Percentiles rank a stretch among this genome's conserved stretches.
Evolutionary conservation across 2,797 vertebrate genomes (phyloP).

Genomic region (Ctenosaura bakeri): DNA sequence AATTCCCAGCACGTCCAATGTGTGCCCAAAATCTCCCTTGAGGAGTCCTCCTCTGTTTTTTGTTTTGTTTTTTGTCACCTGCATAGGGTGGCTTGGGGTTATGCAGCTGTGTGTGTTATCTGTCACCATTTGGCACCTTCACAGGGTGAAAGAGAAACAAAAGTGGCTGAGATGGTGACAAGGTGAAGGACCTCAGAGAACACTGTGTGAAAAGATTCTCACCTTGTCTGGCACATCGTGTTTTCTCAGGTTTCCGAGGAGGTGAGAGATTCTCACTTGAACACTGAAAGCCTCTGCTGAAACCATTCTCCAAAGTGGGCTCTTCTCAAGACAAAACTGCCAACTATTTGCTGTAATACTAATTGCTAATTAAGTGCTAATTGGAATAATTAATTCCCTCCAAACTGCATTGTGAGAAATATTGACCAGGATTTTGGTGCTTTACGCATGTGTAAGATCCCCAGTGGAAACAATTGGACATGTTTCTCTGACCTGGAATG

Average conservation of each 20-base stretch:
- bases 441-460: too few relatives aligned
- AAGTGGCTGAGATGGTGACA: constrained; percentile 43
- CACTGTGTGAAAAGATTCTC: constrained; percentile 43
- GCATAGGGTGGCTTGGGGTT: constrained; percentile 62
- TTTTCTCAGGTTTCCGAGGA: constrained; percentile 64
- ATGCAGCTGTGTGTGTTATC: constrained; percentile 69
- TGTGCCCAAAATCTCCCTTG: too few relatives aligned
- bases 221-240: constrained; percentile 46
- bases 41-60: neutral
- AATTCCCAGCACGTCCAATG: neutral
- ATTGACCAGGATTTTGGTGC: too few relatives aligned
- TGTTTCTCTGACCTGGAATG: too few relatives aligned
- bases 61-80: neutral
- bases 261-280: constrained; percentile 45
- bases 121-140: constrained; percentile 60
- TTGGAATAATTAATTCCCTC: neutral
- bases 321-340: neutral
- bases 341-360: neutral
- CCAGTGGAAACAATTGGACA: too few relatives aligned
- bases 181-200: constrained; percentile 35
- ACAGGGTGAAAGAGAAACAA: constrained; percentile 45
- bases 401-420: neutral
- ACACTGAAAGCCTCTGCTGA: constrained; percentile 42
- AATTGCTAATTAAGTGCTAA: neutral
- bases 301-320: neutral